Percentiles rank a stretch among this genome's conserved stretches.
These are phyloP conservation scores for Hydrophis major DNA, from an alignment of 2,797 vertebrate species.

Conservation along the genomic window DNA sequence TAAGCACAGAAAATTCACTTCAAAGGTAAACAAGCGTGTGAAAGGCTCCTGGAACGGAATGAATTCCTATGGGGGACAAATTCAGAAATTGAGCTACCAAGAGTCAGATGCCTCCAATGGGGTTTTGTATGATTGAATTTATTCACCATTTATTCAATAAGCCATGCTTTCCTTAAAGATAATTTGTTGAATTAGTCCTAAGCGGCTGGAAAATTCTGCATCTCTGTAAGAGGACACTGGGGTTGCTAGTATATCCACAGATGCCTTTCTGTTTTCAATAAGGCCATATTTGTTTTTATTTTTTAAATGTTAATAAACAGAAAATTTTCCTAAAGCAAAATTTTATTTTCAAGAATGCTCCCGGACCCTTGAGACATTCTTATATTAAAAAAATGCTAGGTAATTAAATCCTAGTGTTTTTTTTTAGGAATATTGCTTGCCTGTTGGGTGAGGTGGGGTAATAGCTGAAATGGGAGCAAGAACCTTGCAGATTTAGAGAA, in stretches of 20 bases:
- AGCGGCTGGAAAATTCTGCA: not conserved
- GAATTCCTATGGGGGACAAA: conserved; percentile 13
- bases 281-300: not conserved
- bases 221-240: not conserved
- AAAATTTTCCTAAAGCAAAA: not conserved
- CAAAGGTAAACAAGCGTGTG: conserved; percentile 2
- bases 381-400: not conserved
- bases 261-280: not conserved
- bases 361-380: not conserved
- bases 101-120: not conserved
- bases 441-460: not conserved
- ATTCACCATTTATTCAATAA: not conserved
- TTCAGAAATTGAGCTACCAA: not conserved
- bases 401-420: not conserved
- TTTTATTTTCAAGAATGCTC: not conserved
- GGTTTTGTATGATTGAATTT: conserved; percentile 4
- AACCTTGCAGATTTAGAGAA: not conserved
- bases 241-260: not conserved
- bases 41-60: not conserved
- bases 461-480: not conserved
- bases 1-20: not conserved
- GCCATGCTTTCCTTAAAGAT: not conserved
- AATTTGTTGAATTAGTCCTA: not conserved
- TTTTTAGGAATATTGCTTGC: not conserved
- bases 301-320: not conserved